Conservation (phyloP, 2,888 invertebrate genomes). For the Brachyopa scutellaris region DNA sequence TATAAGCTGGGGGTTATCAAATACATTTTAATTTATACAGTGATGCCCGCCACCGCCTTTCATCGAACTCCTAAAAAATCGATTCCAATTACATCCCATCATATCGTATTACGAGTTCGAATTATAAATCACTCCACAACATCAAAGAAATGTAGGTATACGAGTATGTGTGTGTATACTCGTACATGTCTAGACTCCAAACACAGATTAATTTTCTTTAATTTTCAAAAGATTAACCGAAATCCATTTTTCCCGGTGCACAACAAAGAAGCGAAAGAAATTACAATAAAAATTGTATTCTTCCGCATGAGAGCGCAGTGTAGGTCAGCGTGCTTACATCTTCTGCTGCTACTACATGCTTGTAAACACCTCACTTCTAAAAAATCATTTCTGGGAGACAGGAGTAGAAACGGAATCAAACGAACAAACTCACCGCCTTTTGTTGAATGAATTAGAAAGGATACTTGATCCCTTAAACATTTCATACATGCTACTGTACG, state of each 20-base stretch:
- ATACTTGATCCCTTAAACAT: conserved; percentile 66
- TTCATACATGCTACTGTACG: conserved; percentile 40
- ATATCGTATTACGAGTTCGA: neutral
- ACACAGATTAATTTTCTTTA: conserved; percentile 26
- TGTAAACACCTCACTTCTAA: conserved; percentile 31
- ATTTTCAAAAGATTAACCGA: conserved; percentile 50
- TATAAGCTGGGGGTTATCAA: too few relatives aligned
- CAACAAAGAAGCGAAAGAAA: conserved; percentile 52
- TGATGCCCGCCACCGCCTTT: too few relatives aligned
- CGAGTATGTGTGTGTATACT: too few relatives aligned
- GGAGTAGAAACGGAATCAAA: conserved; percentile 36
- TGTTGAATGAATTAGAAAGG: conserved; percentile 53
- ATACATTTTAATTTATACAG: too few relatives aligned
- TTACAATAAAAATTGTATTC: conserved; percentile 38
- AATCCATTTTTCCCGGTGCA: conserved; percentile 36
- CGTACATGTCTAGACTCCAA: conserved; percentile 7
- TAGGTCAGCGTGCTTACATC: conserved; percentile 37
- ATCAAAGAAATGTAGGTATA: neutral
- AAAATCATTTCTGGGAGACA: neutral
- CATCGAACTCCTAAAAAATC: too few relatives aligned
- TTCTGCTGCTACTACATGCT: conserved; percentile 23
- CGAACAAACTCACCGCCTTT: conserved; percentile 43
- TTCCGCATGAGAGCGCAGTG: conserved; percentile 31
- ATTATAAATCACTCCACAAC: neutral
- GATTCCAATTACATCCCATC: neutral